These are phyloP conservation scores for Mirounga angustirostris DNA, from an alignment of 2,113 vertebrate genomes.

Conservation along the genomic window DNA sequence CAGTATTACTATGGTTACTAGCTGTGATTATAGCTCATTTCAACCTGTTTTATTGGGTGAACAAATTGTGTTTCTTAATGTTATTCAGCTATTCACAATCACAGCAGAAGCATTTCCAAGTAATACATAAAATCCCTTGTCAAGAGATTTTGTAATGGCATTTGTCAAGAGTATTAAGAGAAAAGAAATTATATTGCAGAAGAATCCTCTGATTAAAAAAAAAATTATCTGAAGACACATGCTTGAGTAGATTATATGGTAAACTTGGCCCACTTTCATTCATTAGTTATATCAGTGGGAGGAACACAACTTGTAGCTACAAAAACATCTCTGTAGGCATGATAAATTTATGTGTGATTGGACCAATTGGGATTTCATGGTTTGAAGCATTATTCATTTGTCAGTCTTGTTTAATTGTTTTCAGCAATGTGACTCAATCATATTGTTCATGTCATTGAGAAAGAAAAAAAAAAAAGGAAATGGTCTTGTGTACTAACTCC, in stretches of 20 bases:
- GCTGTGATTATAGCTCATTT: neutral
- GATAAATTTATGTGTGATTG: slow-evolving; percentile 79
- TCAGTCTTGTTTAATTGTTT: slow-evolving; percentile 84
- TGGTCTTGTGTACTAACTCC: slow-evolving; percentile 78
- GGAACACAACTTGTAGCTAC: slow-evolving; percentile 48
- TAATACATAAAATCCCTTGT: neutral
- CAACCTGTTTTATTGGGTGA: too few relatives aligned
- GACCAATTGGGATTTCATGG: slow-evolving; percentile 83
- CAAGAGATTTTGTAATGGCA: slow-evolving; percentile 10
- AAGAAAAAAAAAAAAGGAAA: slow-evolving; percentile 52
- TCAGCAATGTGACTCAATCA: slow-evolving; percentile 77
- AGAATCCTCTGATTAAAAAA: slow-evolving; percentile 52
- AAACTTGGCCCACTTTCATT: slow-evolving; percentile 64
- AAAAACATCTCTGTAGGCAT: slow-evolving; percentile 66
- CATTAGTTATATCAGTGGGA: slow-evolving; percentile 61
- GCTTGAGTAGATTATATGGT: slow-evolving; percentile 37
- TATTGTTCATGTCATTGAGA: slow-evolving; percentile 68
- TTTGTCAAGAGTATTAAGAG: slow-evolving; percentile 60
- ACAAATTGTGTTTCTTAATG: neutral
- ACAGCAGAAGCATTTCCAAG: neutral
- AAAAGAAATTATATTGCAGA: slow-evolving; percentile 66
- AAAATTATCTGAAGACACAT: neutral
- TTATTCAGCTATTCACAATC: neutral
- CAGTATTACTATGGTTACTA: rapidly evolving
- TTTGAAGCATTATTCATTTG: slow-evolving; percentile 81